These are phyloP conservation scores for Dermatemys mawii DNA, from an alignment of 2,113 vertebrate genomes.

Conservation along the genomic window DNA sequence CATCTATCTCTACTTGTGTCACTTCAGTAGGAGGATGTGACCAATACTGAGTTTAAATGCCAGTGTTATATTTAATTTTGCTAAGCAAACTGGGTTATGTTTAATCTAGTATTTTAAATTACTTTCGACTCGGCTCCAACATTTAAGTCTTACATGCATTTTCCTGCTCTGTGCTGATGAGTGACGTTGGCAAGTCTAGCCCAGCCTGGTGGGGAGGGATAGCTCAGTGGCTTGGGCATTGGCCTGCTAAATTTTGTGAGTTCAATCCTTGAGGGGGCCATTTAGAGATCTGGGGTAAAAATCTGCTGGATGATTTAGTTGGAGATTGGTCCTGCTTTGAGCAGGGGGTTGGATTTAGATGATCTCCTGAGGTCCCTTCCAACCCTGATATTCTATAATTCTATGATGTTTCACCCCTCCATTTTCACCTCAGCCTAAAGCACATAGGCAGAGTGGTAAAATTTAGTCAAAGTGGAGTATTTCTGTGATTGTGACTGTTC, in stretches of 20 bases:
- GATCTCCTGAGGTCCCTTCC: too few relatives aligned
- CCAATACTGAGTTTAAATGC: not conserved
- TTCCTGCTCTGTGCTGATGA: not conserved
- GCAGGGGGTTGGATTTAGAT: too few relatives aligned
- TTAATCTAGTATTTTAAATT: not conserved
- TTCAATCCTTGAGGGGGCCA: too few relatives aligned
- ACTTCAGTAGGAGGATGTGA: not conserved
- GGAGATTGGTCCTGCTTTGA: too few relatives aligned
- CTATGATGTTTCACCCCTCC: not conserved
- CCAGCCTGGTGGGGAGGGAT: too few relatives aligned
- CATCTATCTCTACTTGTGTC: not conserved
- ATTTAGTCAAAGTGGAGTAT: not conserved
- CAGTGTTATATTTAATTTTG: not conserved
- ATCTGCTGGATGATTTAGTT: too few relatives aligned
- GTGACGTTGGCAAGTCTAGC: not conserved
- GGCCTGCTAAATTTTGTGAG: too few relatives aligned
- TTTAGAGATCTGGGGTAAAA: too few relatives aligned
- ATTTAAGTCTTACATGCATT: not conserved
- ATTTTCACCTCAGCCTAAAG: not conserved
- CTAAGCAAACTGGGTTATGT: not conserved
- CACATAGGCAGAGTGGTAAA: not conserved
- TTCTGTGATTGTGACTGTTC: not conserved
- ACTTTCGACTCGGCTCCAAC: not conserved
- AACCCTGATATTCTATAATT: too few relatives aligned
- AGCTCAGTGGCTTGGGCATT: too few relatives aligned